Evolutionary conservation across 2,113 vertebrate genomes (phyloP).

Genomic region (Sturnira hondurensis): DNA sequence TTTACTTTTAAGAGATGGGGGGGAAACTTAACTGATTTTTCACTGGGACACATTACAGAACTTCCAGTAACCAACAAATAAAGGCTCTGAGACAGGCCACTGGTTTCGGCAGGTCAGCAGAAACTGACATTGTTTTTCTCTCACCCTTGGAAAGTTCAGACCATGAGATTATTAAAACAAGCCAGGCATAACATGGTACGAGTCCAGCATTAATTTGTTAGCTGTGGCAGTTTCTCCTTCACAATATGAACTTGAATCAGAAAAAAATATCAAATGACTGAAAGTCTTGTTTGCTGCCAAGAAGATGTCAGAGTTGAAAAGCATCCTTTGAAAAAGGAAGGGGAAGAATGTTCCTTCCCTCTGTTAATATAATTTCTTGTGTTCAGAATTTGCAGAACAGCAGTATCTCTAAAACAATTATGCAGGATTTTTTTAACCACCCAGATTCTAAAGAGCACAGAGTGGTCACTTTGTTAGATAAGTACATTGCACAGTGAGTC

Average conservation of each 20-base stretch:
- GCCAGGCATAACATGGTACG: slow-evolving; percentile 17
- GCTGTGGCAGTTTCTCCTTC: slow-evolving; percentile 29
- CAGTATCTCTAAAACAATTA: neutral
- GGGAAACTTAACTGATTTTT: neutral
- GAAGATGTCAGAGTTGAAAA: slow-evolving; percentile 12
- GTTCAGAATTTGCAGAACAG: slow-evolving; percentile 13
- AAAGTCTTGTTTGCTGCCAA: slow-evolving; percentile 40
- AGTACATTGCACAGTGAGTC: neutral
- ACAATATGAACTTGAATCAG: slow-evolving; percentile 2
- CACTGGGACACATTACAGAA: neutral
- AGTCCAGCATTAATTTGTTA: neutral
- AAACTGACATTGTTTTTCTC: slow-evolving; percentile 22
- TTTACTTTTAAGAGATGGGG: neutral
- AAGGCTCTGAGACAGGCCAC: neutral
- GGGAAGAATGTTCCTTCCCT: neutral
- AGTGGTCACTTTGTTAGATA: neutral
- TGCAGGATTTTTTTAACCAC: neutral
- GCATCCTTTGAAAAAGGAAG: neutral
- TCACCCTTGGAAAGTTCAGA: slow-evolving; percentile 15
- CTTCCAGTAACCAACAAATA: neutral
- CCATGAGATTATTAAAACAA: slow-evolving; percentile 17
- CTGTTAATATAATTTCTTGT: slow-evolving; percentile 10
- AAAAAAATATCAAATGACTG: slow-evolving; percentile 43
- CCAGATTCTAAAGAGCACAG: neutral
- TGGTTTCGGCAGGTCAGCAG: slow-evolving; percentile 30